Evolutionary conservation across 2,113 vertebrate genomes (phyloP).

Genomic region (Leucosticte australis): DNA sequence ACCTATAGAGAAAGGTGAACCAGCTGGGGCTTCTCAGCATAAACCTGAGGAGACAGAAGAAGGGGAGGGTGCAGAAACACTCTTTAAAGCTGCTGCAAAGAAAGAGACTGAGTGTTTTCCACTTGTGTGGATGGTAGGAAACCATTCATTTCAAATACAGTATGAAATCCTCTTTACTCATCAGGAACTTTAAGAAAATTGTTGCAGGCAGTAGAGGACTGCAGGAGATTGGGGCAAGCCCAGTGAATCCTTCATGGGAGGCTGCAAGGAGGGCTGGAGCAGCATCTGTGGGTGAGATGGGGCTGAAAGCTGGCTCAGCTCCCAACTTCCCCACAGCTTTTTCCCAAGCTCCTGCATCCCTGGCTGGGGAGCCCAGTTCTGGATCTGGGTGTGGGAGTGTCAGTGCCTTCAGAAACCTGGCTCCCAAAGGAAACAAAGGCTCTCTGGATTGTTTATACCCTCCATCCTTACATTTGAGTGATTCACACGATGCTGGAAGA

Average conservation of each 20-base stretch:
- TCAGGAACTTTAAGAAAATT: not conserved
- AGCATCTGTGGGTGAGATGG: fast-evolving
- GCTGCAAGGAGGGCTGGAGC: not conserved
- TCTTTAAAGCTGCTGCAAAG: not conserved
- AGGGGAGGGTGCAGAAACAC: not conserved
- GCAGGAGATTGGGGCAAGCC: not conserved
- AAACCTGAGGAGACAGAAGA: not conserved
- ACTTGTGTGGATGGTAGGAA: not conserved
- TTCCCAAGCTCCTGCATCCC: not conserved
- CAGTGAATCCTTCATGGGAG: not conserved
- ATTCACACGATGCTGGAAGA: not conserved
- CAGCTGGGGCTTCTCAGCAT: not conserved
- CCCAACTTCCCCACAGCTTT: not conserved
- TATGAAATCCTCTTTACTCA: not conserved
- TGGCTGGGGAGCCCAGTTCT: not conserved
- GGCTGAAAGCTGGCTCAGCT: not conserved
- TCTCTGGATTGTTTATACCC: not conserved
- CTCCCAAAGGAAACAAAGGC: not conserved
- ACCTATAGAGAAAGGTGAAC: not conserved
- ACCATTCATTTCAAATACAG: not conserved
- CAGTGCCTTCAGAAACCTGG: not conserved
- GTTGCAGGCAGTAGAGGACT: not conserved
- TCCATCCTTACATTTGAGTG: not conserved
- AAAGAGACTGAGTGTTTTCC: not conserved
- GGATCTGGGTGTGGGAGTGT: not conserved